Conservation (phyloP, 2,113 vertebrate species). For the Rattus rattus region DNA sequence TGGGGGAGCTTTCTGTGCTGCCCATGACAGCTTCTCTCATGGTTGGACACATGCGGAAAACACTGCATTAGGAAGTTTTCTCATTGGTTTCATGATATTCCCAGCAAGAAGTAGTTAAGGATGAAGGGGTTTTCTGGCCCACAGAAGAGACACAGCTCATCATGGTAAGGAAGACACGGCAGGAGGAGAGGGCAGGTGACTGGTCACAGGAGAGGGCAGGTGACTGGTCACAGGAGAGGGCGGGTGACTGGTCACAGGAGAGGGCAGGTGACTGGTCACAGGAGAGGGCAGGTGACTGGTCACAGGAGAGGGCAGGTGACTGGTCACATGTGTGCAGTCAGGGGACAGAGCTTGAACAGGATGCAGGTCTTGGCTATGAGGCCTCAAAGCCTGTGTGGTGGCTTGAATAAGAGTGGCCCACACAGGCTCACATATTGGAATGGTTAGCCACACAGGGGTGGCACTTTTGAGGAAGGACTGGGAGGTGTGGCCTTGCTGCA, state of each 20-base stretch:
- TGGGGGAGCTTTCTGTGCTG: not conserved
- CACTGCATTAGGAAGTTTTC: no score
- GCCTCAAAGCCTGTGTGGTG: not conserved
- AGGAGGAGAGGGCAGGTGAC: not conserved
- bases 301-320: not conserved
- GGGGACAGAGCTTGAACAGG: not conserved
- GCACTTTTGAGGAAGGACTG: not conserved
- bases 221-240: not conserved
- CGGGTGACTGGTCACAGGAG: not conserved
- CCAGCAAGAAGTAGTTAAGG: not conserved
- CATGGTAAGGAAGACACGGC: not conserved
- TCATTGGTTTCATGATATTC: not conserved
- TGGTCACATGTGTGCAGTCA: not conserved
- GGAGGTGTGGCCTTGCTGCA: not conserved
- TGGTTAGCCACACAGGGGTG: not conserved
- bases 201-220: not conserved
- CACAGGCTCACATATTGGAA: not conserved
- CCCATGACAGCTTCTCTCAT: not conserved
- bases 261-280: not conserved
- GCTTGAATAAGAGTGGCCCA: not conserved
- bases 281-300: not conserved
- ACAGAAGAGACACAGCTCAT: not conserved
- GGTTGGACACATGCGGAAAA: not conserved
- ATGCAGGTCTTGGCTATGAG: not conserved
- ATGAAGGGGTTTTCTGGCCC: not conserved